These are phyloP conservation scores for Mormyrus proboscirostris DNA, from an alignment of 2,797 vertebrate genomes.

Conservation along the genomic window DNA sequence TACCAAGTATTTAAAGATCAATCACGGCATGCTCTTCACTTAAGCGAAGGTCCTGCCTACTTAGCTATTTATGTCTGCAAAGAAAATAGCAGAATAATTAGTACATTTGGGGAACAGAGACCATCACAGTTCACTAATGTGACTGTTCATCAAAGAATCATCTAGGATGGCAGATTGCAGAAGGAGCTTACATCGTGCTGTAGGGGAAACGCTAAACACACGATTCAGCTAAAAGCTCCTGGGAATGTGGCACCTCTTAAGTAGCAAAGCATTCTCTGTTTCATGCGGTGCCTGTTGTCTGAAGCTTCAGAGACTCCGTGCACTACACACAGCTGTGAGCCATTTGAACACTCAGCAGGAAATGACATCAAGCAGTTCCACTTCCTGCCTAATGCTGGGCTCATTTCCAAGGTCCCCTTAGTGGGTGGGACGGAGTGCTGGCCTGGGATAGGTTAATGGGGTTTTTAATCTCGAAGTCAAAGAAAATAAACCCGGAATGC, in stretches of 20 bases:
- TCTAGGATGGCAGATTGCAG: background rate
- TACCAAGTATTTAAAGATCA: background rate
- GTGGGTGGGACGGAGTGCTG: background rate
- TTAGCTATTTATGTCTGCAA: background rate
- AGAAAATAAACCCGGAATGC: background rate
- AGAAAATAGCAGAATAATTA: background rate
- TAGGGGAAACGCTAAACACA: background rate
- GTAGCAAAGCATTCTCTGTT: background rate
- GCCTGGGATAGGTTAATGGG: background rate
- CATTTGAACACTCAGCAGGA: background rate
- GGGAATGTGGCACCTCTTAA: background rate
- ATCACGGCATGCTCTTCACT: background rate
- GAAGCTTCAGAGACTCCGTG: background rate
- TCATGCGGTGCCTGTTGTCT: background rate
- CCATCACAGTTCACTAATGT: background rate
- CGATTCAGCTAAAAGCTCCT: background rate
- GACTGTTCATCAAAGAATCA: conserved; percentile 3
- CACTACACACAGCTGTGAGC: background rate
- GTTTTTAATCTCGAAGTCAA: background rate
- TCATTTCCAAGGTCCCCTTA: background rate
- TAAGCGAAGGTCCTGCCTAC: background rate
- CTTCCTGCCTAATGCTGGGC: background rate
- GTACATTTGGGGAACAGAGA: background rate
- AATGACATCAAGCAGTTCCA: background rate
- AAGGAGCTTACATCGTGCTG: background rate